Evolutionary conservation across 2,888 invertebrate genomes (phyloP).

Genomic region (Ariolimax columbianus): DNA sequence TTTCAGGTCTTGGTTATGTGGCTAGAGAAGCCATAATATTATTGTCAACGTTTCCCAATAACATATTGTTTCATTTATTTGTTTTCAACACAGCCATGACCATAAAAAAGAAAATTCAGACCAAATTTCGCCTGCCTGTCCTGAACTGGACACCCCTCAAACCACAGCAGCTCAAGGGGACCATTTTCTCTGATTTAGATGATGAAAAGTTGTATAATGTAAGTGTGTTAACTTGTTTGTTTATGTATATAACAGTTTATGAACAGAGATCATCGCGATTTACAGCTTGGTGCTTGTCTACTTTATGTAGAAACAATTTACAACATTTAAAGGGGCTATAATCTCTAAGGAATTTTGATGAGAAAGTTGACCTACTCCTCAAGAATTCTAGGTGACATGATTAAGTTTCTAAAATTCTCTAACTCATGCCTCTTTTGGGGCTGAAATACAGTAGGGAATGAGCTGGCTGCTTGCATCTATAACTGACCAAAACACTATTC

Average conservation of each 20-base stretch:
- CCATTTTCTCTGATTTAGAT: conserved; percentile 98
- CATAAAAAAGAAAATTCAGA: conserved; percentile 96
- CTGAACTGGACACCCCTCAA: conserved; percentile 99
- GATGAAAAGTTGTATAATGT: conserved; percentile 86
- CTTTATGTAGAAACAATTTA: not conserved
- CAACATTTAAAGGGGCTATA: not conserved
- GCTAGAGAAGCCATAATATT: no score
- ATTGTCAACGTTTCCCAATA: not conserved
- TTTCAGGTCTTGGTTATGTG: no score
- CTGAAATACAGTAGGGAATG: no score
- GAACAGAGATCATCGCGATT: not conserved
- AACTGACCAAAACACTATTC: no score
- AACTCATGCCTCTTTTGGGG: no score
- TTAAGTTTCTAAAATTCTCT: no score
- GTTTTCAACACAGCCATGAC: conserved; percentile 85
- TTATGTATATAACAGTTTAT: not conserved
- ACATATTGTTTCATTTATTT: not conserved
- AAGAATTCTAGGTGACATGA: no score
- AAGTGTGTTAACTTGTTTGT: conserved; percentile 24
- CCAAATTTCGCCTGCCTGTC: conserved; percentile 91
- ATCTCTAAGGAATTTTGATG: no score
- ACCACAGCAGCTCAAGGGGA: conserved; percentile 92
- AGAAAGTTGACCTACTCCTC: no score
- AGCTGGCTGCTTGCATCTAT: no score
- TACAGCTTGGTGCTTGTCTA: not conserved